Percentiles rank a stretch among this genome's conserved stretches.
phyloP scores from a whole-genome alignment of 2,797 vertebrate genomes.

The Microctenopoma stevenorrisi region DNA sequence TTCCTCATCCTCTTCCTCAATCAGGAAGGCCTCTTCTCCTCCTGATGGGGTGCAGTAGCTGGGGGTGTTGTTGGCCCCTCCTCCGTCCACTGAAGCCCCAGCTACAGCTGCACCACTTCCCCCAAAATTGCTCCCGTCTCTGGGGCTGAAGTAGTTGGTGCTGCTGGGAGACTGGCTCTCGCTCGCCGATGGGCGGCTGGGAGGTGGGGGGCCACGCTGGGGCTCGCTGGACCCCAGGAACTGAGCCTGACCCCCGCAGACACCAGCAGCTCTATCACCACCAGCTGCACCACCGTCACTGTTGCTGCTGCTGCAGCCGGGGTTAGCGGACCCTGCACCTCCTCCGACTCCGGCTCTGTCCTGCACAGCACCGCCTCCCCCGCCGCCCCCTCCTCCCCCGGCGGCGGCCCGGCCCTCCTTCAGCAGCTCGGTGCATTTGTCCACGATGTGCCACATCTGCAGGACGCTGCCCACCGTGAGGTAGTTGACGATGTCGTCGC shows the following conservation, averaged over 20 bases:
- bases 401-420: conserved; percentile 74
- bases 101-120: conserved; percentile 59
- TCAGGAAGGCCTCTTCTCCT: conserved; percentile 83
- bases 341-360: conserved; percentile 18
- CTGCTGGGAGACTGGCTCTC: conserved; percentile 95
- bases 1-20: conserved; percentile 78
- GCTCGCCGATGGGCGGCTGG: conserved; percentile 75
- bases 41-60: conserved; percentile 90
- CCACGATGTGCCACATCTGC: conserved; percentile 99
- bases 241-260: conserved; percentile 32
- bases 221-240: conserved; percentile 63
- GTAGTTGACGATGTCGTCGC: conserved; percentile 93
- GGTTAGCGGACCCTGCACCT: conserved; percentile 52
- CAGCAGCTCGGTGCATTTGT: conserved; percentile 96
- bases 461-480: conserved; percentile 94
- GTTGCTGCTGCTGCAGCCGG: conserved; percentile 72
- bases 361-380: conserved; percentile 31
- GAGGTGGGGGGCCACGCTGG: conserved; percentile 52
- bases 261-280: neutral
- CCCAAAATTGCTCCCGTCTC: conserved; percentile 76
- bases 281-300: conserved; percentile 29
- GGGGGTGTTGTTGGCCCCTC: conserved; percentile 85
- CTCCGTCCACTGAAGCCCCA: conserved; percentile 67
- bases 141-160: conserved; percentile 94
- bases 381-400: conserved; percentile 38